Base-by-base conservation (phyloP, 2,888 invertebrate genomes). In the Eilema caniola region DNA sequence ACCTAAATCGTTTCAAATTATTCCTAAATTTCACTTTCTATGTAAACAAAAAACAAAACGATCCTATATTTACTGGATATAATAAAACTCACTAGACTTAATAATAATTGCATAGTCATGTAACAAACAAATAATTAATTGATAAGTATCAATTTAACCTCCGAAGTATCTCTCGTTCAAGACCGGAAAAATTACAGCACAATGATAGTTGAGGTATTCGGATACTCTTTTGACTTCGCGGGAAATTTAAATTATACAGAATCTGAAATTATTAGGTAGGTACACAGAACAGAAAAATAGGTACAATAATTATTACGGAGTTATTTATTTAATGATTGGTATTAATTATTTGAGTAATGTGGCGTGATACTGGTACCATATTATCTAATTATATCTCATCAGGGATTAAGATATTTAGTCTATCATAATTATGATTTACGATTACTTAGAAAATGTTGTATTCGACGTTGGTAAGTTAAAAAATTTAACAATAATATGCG, bases 231-330 rank as follows among this genome's bases (percentile, higher is more conserved):
- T 53, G 20, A 53, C 53, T 10, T 53, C 20, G 53, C 53, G 53
- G 53, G n/a, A n/a, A 53, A 53, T 53, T 53, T n/a, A 53, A 53
- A 53, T 47, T 47, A n/a, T n/a, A n/a, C n/a, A n/a, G n/a, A n/a
- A n/a, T n/a, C n/a, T n/a, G n/a, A n/a, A n/a, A n/a, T n/a, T n/a
- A n/a, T n/a, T n/a, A n/a, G n/a, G n/a, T n/a, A n/a, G n/a, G n/a
- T n/a, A n/a, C n/a, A n/a, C n/a, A n/a, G n/a, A n/a, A n/a, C n/a
- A n/a, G n/a, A n/a, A n/a, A n/a, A n/a, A n/a, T n/a, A n/a, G n/a
- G n/a, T n/a, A n/a, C n/a, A n/a, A n/a, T n/a, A n/a, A n/a, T n/a
- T n/a, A n/a, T n/a, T n/a, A n/a, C n/a, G n/a, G n/a, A n/a, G n/a
- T n/a, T n/a, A n/a, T n/a, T n/a, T n/a, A n/a, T n/a, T n/a, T n/a